A percentile compares a stretch with the other conserved stretches of the same genome.
phyloP scores from a whole-genome alignment of 2,797 vertebrate genomes.

The Scolopax rusticola region DNA sequence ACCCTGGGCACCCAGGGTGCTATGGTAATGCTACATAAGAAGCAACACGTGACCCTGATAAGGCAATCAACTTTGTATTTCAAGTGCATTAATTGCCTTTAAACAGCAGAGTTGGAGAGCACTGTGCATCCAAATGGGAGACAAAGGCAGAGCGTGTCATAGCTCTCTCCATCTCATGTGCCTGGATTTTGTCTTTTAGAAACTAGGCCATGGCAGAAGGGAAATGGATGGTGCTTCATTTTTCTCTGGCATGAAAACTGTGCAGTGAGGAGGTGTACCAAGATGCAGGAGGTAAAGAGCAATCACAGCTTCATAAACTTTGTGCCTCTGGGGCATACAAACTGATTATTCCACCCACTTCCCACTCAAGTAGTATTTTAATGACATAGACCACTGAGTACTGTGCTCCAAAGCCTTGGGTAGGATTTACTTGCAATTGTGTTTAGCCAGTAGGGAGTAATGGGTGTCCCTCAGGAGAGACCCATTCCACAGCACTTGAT shows the following conservation, averaged over 20 bases:
- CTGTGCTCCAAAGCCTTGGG: background rate
- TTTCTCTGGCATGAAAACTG: background rate
- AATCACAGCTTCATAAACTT: background rate
- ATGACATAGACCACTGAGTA: background rate
- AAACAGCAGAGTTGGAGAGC: background rate
- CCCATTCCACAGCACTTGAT: background rate
- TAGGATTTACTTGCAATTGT: background rate
- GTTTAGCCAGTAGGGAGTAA: background rate
- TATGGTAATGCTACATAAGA: background rate
- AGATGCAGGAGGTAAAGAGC: background rate
- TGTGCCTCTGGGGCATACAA: background rate
- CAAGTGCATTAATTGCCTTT: background rate
- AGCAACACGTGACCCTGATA: background rate
- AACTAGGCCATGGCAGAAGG: background rate
- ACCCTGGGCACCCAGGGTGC: background rate
- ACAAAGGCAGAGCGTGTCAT: background rate
- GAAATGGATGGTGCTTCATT: background rate
- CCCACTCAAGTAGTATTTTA: background rate
- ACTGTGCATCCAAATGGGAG: background rate
- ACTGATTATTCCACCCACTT: background rate
- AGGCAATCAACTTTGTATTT: background rate
- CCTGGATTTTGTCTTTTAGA: background rate
- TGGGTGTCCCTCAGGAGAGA: background rate
- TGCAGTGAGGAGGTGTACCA: background rate
- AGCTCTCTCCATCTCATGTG: background rate